Conservation (phyloP, 2,888 invertebrate genomes). For the Leptinotarsa haldemani region DNA sequence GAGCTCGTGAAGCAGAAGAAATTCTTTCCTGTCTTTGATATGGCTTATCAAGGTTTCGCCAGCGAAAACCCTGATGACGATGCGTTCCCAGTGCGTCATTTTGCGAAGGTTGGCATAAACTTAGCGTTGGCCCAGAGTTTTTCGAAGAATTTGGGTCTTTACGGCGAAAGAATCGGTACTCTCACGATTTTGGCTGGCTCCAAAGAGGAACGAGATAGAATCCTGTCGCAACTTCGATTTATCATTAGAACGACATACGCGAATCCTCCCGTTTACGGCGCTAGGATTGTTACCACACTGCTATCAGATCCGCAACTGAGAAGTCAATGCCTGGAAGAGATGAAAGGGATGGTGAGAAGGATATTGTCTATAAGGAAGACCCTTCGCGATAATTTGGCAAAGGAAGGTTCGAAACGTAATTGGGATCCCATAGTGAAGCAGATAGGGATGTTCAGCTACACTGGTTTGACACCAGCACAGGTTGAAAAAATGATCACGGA, state of each 20-base stretch:
- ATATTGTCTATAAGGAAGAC: constrained; percentile 72
- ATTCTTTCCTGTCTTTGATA: constrained; percentile 74
- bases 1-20: constrained; percentile 68
- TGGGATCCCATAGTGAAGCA: constrained; percentile 78
- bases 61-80: constrained; percentile 71
- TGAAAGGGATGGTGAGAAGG: constrained; percentile 72
- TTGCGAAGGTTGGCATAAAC: constrained; percentile 71
- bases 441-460: constrained; percentile 80
- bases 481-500: constrained; percentile 70
- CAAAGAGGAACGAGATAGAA: constrained; percentile 70
- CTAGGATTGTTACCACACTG: constrained; percentile 71
- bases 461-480: constrained; percentile 73
- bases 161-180: constrained; percentile 75
- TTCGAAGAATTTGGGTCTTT: constrained; percentile 78
- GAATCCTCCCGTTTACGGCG: constrained; percentile 76
- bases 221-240: constrained; percentile 74
- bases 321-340: constrained; percentile 35
- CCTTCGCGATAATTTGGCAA: constrained; percentile 69
- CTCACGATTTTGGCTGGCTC: constrained; percentile 69
- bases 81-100: constrained; percentile 70
- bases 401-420: constrained; percentile 70
- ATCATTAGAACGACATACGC: constrained; percentile 75
- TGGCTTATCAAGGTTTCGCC: constrained; percentile 76
- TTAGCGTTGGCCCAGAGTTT: constrained; percentile 70
- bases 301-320: constrained; percentile 68